Percentiles rank a stretch among this genome's conserved stretches.
Conservation (phyloP, 2,797 vertebrate genomes). For the Tadarida brasiliensis region DNA sequence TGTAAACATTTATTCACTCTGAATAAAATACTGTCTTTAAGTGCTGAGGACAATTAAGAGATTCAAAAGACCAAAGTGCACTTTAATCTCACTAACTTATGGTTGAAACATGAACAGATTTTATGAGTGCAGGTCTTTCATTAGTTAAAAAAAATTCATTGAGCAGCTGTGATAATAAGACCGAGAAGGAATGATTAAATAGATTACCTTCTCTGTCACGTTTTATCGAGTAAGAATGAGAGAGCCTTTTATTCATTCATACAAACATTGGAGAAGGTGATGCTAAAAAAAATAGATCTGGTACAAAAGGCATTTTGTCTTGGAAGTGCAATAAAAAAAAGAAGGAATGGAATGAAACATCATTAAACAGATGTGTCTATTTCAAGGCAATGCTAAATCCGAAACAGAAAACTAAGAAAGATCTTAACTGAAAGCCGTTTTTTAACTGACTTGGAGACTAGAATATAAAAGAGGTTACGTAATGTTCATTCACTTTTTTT, state of each 20-base stretch:
- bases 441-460: slow-evolving; percentile 21
- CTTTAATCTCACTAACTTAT: slow-evolving; percentile 43
- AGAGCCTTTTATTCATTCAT: slow-evolving; percentile 31
- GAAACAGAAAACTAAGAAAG: slow-evolving; percentile 16
- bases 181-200: slow-evolving; percentile 24
- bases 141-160: slow-evolving; percentile 25
- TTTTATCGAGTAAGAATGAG: slow-evolving; percentile 32
- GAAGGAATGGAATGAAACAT: not conserved
- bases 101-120: slow-evolving; percentile 6
- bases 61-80: slow-evolving; percentile 33
- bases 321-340: not conserved
- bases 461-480: not conserved
- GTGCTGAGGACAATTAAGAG: slow-evolving; percentile 20
- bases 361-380: slow-evolving; percentile 12
- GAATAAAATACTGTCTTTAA: slow-evolving; percentile 25
- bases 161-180: not conserved
- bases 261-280: slow-evolving; percentile 14
- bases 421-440: slow-evolving; percentile 43
- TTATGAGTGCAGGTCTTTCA: slow-evolving; percentile 1
- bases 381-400: slow-evolving; percentile 31
- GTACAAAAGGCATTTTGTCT: slow-evolving; percentile 29
- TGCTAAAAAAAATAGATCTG: slow-evolving; percentile 53
- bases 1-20: slow-evolving; percentile 46
- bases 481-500: slow-evolving; percentile 9
- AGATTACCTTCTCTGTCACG: slow-evolving; percentile 36